These are phyloP conservation scores for Gila robusta DNA, from an alignment of 2,797 vertebrate genomes.

Conservation along the genomic window DNA sequence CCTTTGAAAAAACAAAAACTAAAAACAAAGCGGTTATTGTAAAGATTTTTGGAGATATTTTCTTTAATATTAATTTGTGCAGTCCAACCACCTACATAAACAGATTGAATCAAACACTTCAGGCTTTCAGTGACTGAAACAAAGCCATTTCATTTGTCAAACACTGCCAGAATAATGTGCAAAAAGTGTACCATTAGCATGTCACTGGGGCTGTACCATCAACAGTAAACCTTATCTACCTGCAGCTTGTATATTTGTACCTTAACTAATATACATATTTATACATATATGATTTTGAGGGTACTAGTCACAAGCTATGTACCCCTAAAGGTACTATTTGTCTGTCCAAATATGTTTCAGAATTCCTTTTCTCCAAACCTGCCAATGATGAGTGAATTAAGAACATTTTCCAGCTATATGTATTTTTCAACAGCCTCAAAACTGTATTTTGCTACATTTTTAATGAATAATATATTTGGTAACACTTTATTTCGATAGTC, in stretches of 20 bases:
- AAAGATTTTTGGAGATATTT: slow-evolving; percentile 6
- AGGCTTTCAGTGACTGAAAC: slow-evolving; percentile 23
- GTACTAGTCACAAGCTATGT: neutral
- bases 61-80: neutral
- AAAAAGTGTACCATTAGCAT: neutral
- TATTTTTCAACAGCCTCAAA: neutral
- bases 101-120: neutral
- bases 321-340: neutral
- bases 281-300: neutral
- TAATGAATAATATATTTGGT: neutral
- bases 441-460: neutral
- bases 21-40: neutral
- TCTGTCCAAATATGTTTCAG: neutral
- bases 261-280: neutral
- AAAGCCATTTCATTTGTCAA: neutral
- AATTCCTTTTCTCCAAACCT: neutral
- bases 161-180: neutral
- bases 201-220: neutral
- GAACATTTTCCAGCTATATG: neutral
- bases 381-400: neutral
- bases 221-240: neutral
- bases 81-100: neutral
- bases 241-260: neutral
- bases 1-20: neutral
- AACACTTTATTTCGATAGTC: too few species aligned